Evolutionary conservation across 2,888 invertebrate species (phyloP).

Genomic region (Liodrosophila aerea): DNA sequence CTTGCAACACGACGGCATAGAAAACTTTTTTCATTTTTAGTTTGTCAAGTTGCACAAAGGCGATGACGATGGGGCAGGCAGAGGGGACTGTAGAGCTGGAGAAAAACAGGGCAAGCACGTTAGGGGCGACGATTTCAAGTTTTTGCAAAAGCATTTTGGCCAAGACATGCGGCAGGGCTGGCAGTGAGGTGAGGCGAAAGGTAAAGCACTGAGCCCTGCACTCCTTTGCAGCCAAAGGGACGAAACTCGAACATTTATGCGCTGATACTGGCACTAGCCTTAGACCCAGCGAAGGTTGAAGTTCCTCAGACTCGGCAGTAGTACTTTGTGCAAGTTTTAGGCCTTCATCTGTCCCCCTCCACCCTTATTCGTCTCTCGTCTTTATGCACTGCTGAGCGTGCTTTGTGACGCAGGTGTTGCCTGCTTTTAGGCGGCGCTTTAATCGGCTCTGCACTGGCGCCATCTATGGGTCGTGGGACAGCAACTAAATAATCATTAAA

Average conservation of each 20-base stretch:
- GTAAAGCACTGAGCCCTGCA: slow-evolving; percentile 6
- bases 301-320: slow-evolving; percentile 8
- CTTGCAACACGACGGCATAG: slow-evolving; percentile 60
- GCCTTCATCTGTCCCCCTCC: not conserved
- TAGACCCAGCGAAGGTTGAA: slow-evolving; percentile 23
- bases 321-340: slow-evolving; percentile 33
- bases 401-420: slow-evolving; percentile 21
- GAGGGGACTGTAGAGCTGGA: not conserved
- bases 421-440: slow-evolving; percentile 39
- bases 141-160: slow-evolving; percentile 41
- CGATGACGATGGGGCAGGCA: slow-evolving; percentile 22
- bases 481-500: slow-evolving; percentile 27
- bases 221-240: slow-evolving; percentile 18
- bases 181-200: not conserved
- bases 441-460: slow-evolving; percentile 36
- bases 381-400: slow-evolving; percentile 7
- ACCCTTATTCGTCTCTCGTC: slow-evolving; percentile 5
- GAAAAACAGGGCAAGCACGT: not conserved
- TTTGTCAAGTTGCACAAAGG: slow-evolving; percentile 76
- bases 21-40: slow-evolving; percentile 77
- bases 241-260: slow-evolving; percentile 58
- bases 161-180: slow-evolving; percentile 11
- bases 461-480: slow-evolving; percentile 35
- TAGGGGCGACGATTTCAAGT: slow-evolving; percentile 49
- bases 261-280: slow-evolving; percentile 24